Conservation (phyloP, 2,797 vertebrate genomes). For the Hydrophis major region DNA sequence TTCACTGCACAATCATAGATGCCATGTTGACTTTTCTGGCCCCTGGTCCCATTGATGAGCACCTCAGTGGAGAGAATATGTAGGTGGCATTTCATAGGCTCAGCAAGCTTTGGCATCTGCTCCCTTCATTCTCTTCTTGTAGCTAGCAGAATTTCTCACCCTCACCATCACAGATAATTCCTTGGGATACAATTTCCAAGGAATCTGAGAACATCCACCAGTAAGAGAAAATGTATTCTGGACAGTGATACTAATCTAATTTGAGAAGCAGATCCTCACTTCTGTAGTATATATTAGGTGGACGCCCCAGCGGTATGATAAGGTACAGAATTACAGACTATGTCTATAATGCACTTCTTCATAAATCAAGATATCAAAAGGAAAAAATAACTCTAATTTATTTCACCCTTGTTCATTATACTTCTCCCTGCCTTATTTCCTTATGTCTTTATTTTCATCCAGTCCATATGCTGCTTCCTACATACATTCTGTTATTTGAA, state of each 20-base stretch:
- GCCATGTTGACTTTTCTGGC: neutral
- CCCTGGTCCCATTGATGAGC: neutral
- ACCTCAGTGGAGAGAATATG: neutral
- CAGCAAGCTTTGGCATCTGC: no score
- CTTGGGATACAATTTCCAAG: no score
- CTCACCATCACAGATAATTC: no score
- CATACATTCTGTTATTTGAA: neutral
- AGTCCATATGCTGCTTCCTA: neutral
- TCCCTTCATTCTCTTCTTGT: no score
- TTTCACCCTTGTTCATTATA: neutral
- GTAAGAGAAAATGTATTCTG: neutral
- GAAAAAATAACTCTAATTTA: neutral
- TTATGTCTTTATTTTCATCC: neutral
- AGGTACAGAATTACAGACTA: neutral
- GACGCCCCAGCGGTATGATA: neutral
- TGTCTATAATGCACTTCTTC: neutral
- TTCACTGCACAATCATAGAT: neutral
- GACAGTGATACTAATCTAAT: neutral
- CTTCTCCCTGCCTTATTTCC: neutral
- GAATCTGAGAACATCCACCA: no score
- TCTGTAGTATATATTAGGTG: neutral
- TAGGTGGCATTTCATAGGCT: neutral
- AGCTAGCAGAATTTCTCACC: no score
- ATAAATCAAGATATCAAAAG: neutral
- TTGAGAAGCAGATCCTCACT: neutral